phyloP scores from a whole-genome alignment of 2,888 invertebrate genomes.

The Meteorus cinctellus region DNA sequence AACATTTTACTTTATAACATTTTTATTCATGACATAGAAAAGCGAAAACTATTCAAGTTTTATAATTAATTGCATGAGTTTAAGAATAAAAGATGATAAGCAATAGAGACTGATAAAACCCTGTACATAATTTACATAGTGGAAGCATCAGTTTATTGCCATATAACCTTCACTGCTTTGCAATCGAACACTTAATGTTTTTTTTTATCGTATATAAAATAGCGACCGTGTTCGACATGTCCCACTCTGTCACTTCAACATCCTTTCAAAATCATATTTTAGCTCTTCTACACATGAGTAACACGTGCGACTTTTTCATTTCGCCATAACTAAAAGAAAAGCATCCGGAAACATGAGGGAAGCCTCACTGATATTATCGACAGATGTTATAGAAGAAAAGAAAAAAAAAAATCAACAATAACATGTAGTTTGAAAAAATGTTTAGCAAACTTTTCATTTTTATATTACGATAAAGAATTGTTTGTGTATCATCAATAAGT shows the following conservation, averaged over 20 bases:
- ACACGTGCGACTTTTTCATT: not conserved
- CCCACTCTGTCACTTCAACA: not conserved
- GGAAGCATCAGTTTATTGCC: no score
- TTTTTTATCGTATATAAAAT: not conserved
- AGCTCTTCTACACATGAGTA: not conserved
- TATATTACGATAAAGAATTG: not conserved
- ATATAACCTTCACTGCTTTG: no score
- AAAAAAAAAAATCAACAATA: not conserved
- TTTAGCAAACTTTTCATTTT: not conserved
- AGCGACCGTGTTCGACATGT: not conserved
- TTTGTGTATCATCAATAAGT: not conserved
- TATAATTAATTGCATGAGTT: no score
- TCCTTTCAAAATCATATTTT: constrained; percentile 3
- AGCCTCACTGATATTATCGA: not conserved
- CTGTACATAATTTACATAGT: no score
- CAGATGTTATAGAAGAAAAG: not conserved
- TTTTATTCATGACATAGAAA: no score
- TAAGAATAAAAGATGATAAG: no score
- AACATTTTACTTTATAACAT: no score
- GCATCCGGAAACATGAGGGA: not conserved
- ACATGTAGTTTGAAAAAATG: not conserved
- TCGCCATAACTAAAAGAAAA: not conserved
- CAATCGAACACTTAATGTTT: no score
- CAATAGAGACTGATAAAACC: no score
- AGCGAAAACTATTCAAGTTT: no score